Conservation (phyloP, 2,888 invertebrate genomes). For the Choreutis nemorana region DNA sequence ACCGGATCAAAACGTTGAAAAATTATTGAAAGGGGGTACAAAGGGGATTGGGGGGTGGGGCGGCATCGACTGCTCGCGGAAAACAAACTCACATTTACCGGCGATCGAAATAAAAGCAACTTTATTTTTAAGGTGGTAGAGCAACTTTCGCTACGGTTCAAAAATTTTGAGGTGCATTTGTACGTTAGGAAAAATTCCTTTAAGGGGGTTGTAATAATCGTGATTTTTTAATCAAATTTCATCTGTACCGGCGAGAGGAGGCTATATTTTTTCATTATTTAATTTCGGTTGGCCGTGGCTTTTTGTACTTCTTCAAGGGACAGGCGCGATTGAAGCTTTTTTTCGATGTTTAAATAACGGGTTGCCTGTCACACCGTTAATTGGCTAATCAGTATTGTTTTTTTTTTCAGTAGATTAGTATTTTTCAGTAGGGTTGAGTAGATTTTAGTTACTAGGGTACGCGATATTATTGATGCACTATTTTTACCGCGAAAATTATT, state of each 20-base stretch:
- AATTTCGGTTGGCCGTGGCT: slow-evolving; percentile 57
- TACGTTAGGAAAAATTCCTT: not conserved
- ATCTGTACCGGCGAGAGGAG: slow-evolving; percentile 62
- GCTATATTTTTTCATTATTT: slow-evolving; percentile 67
- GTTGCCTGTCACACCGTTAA: slow-evolving; percentile 24
- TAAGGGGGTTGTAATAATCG: slow-evolving; percentile 61
- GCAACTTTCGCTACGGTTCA: not conserved
- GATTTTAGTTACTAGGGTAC: no score
- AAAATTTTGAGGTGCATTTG: not conserved
- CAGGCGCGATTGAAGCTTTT: slow-evolving; percentile 52
- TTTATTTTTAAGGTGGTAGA: not conserved
- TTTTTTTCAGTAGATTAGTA: no score
- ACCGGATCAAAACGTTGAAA: slow-evolving; percentile 63
- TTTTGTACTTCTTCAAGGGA: slow-evolving; percentile 56
- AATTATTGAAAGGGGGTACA: slow-evolving; percentile 63
- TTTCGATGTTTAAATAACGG: slow-evolving; percentile 36
- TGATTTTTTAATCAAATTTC: slow-evolving; percentile 70
- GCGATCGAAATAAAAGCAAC: slow-evolving; percentile 3
- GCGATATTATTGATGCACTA: not conserved
- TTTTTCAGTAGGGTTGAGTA: no score
- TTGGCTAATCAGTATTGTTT: no score
- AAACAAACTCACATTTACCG: slow-evolving; percentile 27
- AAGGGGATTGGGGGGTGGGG: slow-evolving; percentile 31
- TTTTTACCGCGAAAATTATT: no score
- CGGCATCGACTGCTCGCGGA: slow-evolving; percentile 50